These are phyloP conservation scores for rabbit (Oryctolagus cuniculus) DNA, from an alignment of 2,113 vertebrate genomes.

Conservation along the genomic window DNA sequence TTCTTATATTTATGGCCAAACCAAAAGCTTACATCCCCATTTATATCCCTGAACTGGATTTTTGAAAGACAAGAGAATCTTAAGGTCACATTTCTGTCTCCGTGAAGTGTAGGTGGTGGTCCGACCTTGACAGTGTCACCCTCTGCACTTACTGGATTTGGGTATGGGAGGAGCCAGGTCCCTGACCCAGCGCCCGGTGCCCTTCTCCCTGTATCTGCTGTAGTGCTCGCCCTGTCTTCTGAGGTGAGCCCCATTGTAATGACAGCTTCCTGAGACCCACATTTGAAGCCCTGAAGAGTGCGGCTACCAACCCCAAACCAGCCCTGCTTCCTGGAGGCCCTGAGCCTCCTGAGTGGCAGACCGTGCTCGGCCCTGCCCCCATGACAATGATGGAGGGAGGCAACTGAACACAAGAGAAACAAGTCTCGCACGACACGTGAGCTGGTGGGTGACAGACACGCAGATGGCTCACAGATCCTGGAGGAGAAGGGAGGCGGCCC, in stretches of 20 bases:
- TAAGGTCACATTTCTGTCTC: slow-evolving; percentile 16
- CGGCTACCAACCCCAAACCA: neutral
- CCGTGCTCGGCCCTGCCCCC: neutral
- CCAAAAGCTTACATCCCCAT: neutral
- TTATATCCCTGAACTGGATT: slow-evolving; percentile 3
- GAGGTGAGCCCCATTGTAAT: neutral
- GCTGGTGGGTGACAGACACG: neutral
- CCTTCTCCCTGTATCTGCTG: neutral
- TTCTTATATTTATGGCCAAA: neutral
- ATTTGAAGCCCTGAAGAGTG: neutral
- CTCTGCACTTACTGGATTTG: neutral
- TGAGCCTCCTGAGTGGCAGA: neutral
- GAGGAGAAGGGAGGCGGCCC: neutral
- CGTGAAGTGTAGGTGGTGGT: neutral
- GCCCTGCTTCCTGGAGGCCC: neutral
- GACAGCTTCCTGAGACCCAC: neutral
- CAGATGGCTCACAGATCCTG: neutral
- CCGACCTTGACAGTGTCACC: neutral
- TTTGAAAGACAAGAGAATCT: slow-evolving; percentile 48
- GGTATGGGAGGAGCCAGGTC: neutral
- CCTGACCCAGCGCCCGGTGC: neutral
- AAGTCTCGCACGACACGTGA: neutral
- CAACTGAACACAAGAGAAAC: neutral
- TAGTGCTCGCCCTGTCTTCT: neutral
- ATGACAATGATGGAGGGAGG: neutral